These are phyloP conservation scores for Porites lutea DNA, from an alignment of 64 coral and sea anemone genomes.

Conservation along the genomic window DNA sequence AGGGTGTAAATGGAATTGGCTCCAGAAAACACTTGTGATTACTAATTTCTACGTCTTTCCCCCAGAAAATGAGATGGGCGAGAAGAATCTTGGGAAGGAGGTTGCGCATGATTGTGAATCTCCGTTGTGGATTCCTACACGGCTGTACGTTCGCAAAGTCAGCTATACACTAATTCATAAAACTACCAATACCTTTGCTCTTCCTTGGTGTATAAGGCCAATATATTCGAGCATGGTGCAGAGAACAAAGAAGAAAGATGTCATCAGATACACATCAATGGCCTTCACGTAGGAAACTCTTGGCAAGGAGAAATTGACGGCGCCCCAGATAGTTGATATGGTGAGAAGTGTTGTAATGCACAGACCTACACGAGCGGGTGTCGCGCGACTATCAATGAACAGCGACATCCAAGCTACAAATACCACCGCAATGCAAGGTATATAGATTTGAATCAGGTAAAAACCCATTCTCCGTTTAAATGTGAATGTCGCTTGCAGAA, in stretches of 20 bases:
- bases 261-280: conserved; percentile 87
- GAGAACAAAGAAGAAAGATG: conserved; percentile 83
- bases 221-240: conserved; percentile 83
- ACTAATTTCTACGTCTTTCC: too few species aligned
- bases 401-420: conserved; percentile 91
- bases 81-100: too few species aligned
- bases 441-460: conserved; percentile 70
- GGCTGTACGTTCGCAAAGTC: too few species aligned
- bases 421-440: conserved; percentile 12
- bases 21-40: too few species aligned
- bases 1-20: too few species aligned
- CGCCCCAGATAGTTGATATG: conserved; percentile 82
- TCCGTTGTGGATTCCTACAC: too few species aligned
- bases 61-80: too few species aligned
- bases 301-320: conserved; percentile 80
- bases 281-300: conserved; percentile 91
- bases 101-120: too few species aligned
- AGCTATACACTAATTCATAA: too few species aligned
- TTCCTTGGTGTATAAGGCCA: conserved; percentile 57
- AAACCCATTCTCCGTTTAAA: conserved; percentile 78
- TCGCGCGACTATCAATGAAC: conserved; percentile 77
- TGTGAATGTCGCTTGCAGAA: conserved; percentile 60
- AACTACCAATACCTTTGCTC: conserved; percentile 23
- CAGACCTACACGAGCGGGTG: conserved; percentile 72
- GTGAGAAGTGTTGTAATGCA: conserved; percentile 86